Conservation (phyloP, 2,888 invertebrate species). For the Hedychridium roseum region DNA sequence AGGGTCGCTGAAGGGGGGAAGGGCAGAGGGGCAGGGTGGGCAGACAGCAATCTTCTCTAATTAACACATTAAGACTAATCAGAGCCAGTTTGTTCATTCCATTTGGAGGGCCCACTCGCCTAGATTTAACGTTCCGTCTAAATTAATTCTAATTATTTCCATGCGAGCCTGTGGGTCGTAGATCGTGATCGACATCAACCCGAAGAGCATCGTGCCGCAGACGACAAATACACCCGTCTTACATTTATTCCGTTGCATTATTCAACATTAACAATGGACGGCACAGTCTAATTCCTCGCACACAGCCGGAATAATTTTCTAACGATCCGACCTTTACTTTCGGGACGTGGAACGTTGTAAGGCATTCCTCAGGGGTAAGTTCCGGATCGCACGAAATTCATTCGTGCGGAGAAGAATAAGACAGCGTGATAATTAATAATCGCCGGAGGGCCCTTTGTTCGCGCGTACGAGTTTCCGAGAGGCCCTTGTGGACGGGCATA, state of each 20-base stretch:
- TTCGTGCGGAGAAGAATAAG: no score
- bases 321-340: no score
- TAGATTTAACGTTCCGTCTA: conserved; percentile 60
- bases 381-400: no score
- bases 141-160: conserved; percentile 62
- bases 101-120: conserved; percentile 56
- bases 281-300: no score
- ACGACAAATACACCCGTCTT: no score
- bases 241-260: no score
- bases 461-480: conserved; percentile 37
- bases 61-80: conserved; percentile 63
- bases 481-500: conserved; percentile 43
- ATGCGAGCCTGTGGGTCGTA: conserved; percentile 44
- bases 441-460: conserved; percentile 37
- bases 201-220: no score
- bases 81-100: conserved; percentile 58
- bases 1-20: conserved; percentile 10
- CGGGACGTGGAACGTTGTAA: no score
- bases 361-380: no score
- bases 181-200: conserved; percentile 31
- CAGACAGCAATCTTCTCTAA: conserved; percentile 60
- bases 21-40: conserved; percentile 25
- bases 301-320: no score
- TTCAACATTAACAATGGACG: no score
- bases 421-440: conserved; percentile 46